These are phyloP conservation scores for Ceratina japonica DNA, from an alignment of 1,140 invertebrate genomes.

Conservation along the genomic window DNA sequence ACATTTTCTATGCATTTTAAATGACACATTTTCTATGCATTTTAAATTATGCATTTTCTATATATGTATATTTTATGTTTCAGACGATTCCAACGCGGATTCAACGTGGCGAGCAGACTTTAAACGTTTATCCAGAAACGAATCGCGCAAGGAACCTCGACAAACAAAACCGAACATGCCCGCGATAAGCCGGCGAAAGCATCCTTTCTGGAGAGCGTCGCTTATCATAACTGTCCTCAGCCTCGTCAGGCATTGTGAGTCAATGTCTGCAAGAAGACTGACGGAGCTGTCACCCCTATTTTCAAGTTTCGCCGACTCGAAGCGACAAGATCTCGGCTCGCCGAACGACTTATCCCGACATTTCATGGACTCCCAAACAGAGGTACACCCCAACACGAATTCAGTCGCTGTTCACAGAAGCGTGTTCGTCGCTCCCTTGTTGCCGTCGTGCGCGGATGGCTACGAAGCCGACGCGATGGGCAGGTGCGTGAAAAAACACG, in stretches of 20 bases:
- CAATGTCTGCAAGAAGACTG: constrained; percentile 25
- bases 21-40: too few species aligned
- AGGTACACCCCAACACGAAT: constrained; percentile 63
- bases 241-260: constrained; percentile 42
- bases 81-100: constrained; percentile 52
- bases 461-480: constrained; percentile 80
- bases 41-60: too few species aligned
- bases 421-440: constrained; percentile 81
- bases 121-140: constrained; percentile 14
- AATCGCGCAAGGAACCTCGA: constrained; percentile 26
- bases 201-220: constrained; percentile 50
- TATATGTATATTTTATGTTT: constrained; percentile 8
- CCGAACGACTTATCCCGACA: constrained; percentile 81
- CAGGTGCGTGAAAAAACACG: constrained; percentile 79
- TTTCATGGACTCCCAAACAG: constrained; percentile 75
- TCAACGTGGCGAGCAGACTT: constrained; percentile 53
- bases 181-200: constrained; percentile 38
- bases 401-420: constrained; percentile 78
- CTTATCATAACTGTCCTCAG: constrained; percentile 35
- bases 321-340: constrained; percentile 67
- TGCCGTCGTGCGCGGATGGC: constrained; percentile 78
- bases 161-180: constrained; percentile 33
- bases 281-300: constrained; percentile 1
- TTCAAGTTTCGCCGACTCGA: constrained; percentile 13
- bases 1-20: too few species aligned